phyloP scores from a whole-genome alignment of 2,888 invertebrate species.

The Cephus rjabovi region DNA sequence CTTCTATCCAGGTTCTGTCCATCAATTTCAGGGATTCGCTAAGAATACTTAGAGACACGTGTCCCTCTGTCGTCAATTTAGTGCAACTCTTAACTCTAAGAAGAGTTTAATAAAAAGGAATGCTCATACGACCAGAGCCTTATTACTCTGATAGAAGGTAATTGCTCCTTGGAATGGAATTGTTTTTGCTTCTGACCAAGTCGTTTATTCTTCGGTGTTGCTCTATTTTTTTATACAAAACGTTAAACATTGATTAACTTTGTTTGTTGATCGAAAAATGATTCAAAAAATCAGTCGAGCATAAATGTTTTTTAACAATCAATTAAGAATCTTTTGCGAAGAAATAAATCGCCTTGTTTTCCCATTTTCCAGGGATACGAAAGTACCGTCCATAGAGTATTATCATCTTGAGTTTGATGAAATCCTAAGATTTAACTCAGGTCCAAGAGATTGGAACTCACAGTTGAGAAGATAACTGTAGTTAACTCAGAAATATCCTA shows the following conservation, averaged over 20 bases:
- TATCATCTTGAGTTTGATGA: neutral
- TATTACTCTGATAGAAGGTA: neutral
- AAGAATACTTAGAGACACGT: neutral
- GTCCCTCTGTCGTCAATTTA: neutral
- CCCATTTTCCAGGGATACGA: too few species aligned
- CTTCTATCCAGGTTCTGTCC: too few species aligned
- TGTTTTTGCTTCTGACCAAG: neutral
- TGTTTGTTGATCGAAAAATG: neutral
- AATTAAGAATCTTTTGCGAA: too few species aligned
- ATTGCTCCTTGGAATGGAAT: neutral
- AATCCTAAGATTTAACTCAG: neutral
- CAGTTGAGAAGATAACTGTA: neutral
- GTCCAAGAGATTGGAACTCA: neutral
- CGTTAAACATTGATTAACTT: neutral
- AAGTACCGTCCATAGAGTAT: neutral
- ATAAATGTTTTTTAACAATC: neutral
- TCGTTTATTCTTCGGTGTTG: neutral
- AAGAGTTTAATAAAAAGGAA: neutral
- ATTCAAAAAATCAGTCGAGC: neutral
- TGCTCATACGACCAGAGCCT: neutral
- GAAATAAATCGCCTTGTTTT: too few species aligned
- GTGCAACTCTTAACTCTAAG: neutral
- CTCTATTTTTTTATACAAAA: neutral
- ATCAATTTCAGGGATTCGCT: neutral
- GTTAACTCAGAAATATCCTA: neutral